Percentiles rank a stretch among this genome's conserved stretches.
Conservation (phyloP, 2,113 vertebrate genomes). For the Xiphias gladius region DNA sequence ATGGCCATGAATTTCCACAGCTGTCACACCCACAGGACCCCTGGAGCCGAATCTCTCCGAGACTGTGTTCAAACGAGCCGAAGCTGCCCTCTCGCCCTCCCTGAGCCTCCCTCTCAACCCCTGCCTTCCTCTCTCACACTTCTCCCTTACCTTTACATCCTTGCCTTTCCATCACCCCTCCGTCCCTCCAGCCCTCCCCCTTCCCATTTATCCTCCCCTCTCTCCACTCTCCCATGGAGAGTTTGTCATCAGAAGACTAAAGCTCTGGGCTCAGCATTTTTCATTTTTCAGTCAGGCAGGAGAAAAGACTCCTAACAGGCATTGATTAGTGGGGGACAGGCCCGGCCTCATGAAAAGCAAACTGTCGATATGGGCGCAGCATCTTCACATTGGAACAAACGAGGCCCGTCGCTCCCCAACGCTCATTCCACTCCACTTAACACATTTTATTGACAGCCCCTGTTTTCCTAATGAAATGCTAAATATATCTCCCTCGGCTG, state of each 20-base stretch:
- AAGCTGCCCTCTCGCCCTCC: constrained; percentile 70
- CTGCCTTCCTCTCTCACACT: constrained; percentile 72
- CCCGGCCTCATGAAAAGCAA: constrained; percentile 82
- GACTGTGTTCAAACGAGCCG: constrained; percentile 77
- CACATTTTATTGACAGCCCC: constrained; percentile 86
- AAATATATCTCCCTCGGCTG: constrained; percentile 83
- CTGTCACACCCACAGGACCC: constrained; percentile 82
- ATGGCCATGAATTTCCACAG: constrained; percentile 91
- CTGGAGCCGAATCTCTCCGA: constrained; percentile 59
- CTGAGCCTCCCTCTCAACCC: constrained; percentile 59
- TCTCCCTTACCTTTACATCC: constrained; percentile 71
- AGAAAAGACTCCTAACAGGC: constrained; percentile 83
- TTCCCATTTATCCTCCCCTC: constrained; percentile 34
- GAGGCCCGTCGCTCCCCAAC: constrained; percentile 81
- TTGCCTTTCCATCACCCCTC: constrained; percentile 34
- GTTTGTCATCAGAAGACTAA: constrained; percentile 79
- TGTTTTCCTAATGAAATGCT: constrained; percentile 86
- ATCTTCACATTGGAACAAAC: constrained; percentile 85
- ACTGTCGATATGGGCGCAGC: constrained; percentile 81
- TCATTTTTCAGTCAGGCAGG: constrained; percentile 81
- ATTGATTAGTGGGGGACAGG: constrained; percentile 80
- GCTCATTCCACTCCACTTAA: constrained; percentile 86
- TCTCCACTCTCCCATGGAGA: constrained; percentile 58
- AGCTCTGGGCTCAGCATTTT: constrained; percentile 82
- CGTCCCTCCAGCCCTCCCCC: background rate